Evolutionary conservation across 2,797 vertebrate genomes (phyloP).

Genomic region (Enteromius thamalakanensis): DNA sequence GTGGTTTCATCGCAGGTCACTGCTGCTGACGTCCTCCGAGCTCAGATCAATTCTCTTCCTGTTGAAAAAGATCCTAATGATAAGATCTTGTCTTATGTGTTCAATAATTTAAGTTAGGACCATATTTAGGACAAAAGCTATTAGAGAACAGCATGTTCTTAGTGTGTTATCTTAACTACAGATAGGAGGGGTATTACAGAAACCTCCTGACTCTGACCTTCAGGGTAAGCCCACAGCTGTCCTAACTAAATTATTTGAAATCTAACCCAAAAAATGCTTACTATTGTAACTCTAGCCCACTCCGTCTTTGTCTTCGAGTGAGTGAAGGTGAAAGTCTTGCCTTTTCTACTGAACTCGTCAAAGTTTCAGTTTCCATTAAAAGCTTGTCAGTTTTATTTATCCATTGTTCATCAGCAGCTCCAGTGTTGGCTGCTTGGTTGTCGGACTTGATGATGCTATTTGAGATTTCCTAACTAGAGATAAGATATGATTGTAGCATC

Average conservation of each 20-base stretch:
- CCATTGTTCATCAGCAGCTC: not conserved
- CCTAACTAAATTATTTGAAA: not conserved
- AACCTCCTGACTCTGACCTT: not conserved
- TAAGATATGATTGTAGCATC: too few species aligned
- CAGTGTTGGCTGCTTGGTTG: too few species aligned
- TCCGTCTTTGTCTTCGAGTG: too few species aligned
- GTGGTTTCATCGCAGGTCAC: conserved; percentile 1
- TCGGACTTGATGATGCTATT: not conserved
- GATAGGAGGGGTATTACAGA: not conserved
- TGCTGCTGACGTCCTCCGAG: not conserved
- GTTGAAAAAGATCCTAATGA: not conserved
- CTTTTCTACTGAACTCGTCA: too few species aligned
- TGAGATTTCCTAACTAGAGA: not conserved
- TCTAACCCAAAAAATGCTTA: not conserved
- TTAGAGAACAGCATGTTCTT: not conserved
- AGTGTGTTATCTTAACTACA: not conserved
- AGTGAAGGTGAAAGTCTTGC: too few species aligned
- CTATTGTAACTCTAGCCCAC: too few species aligned
- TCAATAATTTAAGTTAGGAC: not conserved
- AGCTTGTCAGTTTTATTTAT: not conserved
- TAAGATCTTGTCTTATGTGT: not conserved
- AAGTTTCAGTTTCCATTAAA: too few species aligned
- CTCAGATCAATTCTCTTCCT: not conserved
- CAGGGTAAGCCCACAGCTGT: not conserved
- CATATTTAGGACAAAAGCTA: too few species aligned